Percentiles rank a stretch among this genome's conserved stretches.
These are phyloP conservation scores for Melanerpes formicivorus DNA, from an alignment of 2,113 vertebrate genomes.

Conservation along the genomic window DNA sequence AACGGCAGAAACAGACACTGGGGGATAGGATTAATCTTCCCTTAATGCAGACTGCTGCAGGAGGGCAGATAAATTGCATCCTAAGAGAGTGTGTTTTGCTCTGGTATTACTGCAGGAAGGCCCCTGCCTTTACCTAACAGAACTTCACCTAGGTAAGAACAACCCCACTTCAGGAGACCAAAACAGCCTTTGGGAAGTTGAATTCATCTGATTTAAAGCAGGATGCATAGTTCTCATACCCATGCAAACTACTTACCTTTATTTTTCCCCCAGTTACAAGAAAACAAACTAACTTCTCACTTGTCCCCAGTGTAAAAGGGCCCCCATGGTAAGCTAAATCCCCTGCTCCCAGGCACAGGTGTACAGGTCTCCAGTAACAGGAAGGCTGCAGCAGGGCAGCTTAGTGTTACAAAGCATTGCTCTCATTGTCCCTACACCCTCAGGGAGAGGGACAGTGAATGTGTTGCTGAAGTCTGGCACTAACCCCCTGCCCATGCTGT, in stretches of 20 bases:
- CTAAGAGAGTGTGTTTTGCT: neutral
- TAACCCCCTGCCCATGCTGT: neutral
- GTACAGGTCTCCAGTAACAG: accelerated
- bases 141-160: neutral
- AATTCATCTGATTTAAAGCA: neutral
- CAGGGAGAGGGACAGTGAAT: neutral
- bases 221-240: neutral
- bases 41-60: neutral
- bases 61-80: neutral
- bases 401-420: neutral
- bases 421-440: accelerated
- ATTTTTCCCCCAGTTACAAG: neutral
- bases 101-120: neutral
- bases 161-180: neutral
- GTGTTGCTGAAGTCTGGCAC: neutral
- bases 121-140: neutral
- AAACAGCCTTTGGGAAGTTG: neutral
- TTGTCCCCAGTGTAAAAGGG: neutral
- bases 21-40: neutral
- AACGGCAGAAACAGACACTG: neutral
- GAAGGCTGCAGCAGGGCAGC: neutral
- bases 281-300: neutral
- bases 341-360: neutral
- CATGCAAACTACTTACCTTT: neutral
- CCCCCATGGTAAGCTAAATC: neutral